Evolutionary conservation across 2,113 vertebrate species (phyloP).

Genomic region (Uria aalge): DNA sequence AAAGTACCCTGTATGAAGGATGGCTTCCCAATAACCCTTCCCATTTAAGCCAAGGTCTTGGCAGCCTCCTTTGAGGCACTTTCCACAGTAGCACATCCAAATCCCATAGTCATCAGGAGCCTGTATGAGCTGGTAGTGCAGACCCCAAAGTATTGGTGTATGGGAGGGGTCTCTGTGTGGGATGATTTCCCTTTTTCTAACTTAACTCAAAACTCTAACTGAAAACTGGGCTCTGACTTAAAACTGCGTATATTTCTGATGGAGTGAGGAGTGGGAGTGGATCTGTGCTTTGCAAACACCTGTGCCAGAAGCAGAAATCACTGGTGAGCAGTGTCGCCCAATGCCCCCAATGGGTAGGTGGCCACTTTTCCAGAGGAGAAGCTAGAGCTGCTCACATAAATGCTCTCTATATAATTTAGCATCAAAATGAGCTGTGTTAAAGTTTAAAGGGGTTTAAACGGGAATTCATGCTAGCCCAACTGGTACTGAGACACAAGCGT

Average conservation of each 20-base stretch:
- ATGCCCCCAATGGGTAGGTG: not conserved
- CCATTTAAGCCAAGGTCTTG: not conserved
- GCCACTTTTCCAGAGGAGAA: not conserved
- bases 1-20: not conserved
- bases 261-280: not conserved
- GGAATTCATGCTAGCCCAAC: not conserved
- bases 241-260: not conserved
- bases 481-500: not conserved
- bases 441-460: not conserved
- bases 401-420: not conserved
- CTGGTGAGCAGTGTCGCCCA: not conserved
- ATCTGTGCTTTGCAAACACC: not conserved
- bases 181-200: not conserved
- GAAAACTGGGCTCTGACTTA: not conserved
- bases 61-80: not conserved
- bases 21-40: not conserved
- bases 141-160: not conserved
- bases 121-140: not conserved
- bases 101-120: not conserved
- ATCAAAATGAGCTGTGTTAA: not conserved
- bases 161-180: not conserved
- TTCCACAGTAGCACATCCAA: not conserved
- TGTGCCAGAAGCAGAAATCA: not conserved
- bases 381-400: not conserved
- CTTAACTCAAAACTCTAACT: not conserved